phyloP scores from a whole-genome alignment of 2,888 invertebrate species.

The Entomobrya multifasciata region DNA sequence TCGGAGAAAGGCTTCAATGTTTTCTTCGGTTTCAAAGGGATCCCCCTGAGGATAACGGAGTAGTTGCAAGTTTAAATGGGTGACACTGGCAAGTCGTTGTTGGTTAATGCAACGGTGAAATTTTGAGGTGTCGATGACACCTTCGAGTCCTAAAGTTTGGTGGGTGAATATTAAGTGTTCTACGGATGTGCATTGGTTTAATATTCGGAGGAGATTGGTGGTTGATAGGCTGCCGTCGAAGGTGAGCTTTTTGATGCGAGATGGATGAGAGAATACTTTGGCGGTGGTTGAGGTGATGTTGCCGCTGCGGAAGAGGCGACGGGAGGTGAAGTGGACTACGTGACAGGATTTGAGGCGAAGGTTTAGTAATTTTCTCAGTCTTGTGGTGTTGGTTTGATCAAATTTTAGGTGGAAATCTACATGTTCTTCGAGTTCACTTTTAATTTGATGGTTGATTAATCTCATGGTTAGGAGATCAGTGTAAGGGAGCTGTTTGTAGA shows the following conservation, averaged over 20 bases:
- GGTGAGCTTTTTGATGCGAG: slow-evolving; percentile 69
- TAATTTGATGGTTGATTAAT: slow-evolving; percentile 58
- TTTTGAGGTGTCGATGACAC: slow-evolving; percentile 55
- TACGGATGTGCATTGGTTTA: slow-evolving; percentile 67
- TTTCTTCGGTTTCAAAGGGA: slow-evolving; percentile 65
- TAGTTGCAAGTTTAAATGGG: slow-evolving; percentile 74
- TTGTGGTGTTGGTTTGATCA: slow-evolving; percentile 71
- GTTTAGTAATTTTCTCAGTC: slow-evolving; percentile 57
- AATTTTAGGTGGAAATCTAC: slow-evolving; percentile 74
- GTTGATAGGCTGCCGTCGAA: slow-evolving; percentile 74
- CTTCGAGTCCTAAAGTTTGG: slow-evolving; percentile 73
- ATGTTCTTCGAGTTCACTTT: slow-evolving; percentile 74
- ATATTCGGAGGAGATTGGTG: slow-evolving; percentile 70
- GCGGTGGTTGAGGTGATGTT: too few species aligned
- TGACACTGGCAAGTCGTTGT: slow-evolving; percentile 45
- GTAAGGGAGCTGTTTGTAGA: slow-evolving; percentile 67
- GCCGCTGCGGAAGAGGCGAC: slow-evolving; percentile 8
- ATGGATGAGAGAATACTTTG: slow-evolving; percentile 59
- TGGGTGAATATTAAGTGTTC: slow-evolving; percentile 75
- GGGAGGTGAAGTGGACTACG: slow-evolving; percentile 65
- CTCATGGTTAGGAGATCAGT: slow-evolving; percentile 68
- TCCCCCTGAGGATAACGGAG: slow-evolving; percentile 75
- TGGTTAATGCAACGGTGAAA: slow-evolving; percentile 59
- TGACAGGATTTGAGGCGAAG: slow-evolving; percentile 70
- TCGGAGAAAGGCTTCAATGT: slow-evolving; percentile 70